Percentiles rank a stretch among this genome's conserved stretches.
Conservation (phyloP, 2,888 invertebrate genomes). For the Parnassius mnemosyne region DNA sequence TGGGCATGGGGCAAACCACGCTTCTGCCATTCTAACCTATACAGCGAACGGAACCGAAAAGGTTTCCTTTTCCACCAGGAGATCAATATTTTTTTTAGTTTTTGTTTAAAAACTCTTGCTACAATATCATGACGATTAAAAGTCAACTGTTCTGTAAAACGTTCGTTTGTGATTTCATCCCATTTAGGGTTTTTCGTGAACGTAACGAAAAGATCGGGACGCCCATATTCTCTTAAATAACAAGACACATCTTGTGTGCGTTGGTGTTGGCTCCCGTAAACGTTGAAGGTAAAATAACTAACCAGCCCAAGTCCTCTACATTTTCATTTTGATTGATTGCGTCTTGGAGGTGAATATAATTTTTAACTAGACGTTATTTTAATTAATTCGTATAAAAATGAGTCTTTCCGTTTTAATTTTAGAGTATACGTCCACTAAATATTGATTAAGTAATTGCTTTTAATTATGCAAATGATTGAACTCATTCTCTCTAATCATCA, state of each 20-base stretch:
- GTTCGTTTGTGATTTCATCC: not conserved
- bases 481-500: not conserved
- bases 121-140: not conserved
- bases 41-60: not conserved
- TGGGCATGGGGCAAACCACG: not conserved
- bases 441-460: not conserved
- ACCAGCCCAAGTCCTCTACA: not conserved
- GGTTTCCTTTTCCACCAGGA: not conserved
- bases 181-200: too few relatives aligned
- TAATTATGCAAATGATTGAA: not conserved
- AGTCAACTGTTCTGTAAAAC: not conserved
- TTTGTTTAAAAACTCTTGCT: not conserved
- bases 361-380: not conserved
- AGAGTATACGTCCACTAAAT: not conserved
- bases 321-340: not conserved
- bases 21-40: not conserved
- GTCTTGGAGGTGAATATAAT: not conserved
- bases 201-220: too few relatives aligned
- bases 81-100: not conserved
- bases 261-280: too few relatives aligned
- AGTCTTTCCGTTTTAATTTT: not conserved
- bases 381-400: not conserved
- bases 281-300: too few relatives aligned
- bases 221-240: too few relatives aligned
- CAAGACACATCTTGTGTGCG: too few relatives aligned